Evolutionary conservation across 1,140 invertebrate genomes (phyloP), one percentile per base, ranked within the genome.

Genomic region (Pissodes strobi): DNA sequence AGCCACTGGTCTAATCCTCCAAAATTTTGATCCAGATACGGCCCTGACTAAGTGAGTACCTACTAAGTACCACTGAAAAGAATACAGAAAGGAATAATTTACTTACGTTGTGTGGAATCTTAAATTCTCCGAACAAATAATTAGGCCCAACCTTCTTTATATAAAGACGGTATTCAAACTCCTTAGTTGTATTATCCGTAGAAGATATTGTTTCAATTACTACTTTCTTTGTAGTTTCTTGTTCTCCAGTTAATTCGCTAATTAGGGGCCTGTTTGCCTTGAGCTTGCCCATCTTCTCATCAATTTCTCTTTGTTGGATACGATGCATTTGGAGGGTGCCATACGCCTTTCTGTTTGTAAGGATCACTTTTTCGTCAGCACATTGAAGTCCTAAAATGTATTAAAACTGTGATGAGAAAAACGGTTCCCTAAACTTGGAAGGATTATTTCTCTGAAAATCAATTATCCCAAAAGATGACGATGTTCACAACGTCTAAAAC

Each of bases 321-420:
- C 84, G 84, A 74, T 92, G 90, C 10, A 84, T 76, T 45, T 90
- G 86, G 13, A 93, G 72, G 25, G 80, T 87, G 0, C 93, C 93
- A 67, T 93, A 84, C 39, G 79, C 82, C 70, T 86, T 86, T 46
- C 82, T 79, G 76, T 87, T 85, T 62, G 82, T 84, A 22, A 88
- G 72, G 17, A 85, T 79, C 9, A 83, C 82, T 25, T 79, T 82
- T 37, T 84, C 87, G 68, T 84, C 80, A 23, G 86, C 83, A 15
- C 91, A 76, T 69, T 84, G 79, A 55, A 89, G 13, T 6, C 79
- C 63, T 65, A 15, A n/a, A 65, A 19, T n/a, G n/a, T 23, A 46
- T 2, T 15, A 19, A 18, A 45, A 19, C 13, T 19, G 18, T 18
- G 2, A 18, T 2, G 19, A 19, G 2, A 19, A 4, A 19, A 45